Conservation (phyloP, 2,113 vertebrate species). For the Narcine bancroftii region DNA sequence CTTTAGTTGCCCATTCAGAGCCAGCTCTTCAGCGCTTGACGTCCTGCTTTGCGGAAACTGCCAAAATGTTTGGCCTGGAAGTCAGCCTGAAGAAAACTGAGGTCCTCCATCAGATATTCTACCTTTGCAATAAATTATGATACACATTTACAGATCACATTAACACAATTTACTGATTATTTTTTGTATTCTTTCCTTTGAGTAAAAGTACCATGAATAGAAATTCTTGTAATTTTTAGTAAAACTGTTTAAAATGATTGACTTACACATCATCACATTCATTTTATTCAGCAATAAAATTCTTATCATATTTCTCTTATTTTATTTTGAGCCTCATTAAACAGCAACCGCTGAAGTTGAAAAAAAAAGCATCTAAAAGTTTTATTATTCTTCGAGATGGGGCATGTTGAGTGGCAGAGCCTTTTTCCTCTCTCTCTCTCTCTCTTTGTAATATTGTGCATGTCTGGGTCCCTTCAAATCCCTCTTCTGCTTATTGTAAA, state of each 20-base stretch:
- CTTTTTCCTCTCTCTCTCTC: no score
- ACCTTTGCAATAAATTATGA: no score
- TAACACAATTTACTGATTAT: not conserved
- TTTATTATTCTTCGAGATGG: not conserved
- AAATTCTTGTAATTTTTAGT: not conserved
- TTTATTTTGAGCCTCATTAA: not conserved
- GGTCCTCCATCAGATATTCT: no score
- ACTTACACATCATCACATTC: not conserved
- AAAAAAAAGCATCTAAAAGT: not conserved
- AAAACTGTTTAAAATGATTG: not conserved
- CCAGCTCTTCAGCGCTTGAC: no score
- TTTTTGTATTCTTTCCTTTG: not conserved
- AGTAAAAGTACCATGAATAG: not conserved
- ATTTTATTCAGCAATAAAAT: not conserved
- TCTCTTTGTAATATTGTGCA: not conserved
- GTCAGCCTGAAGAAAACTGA: no score
- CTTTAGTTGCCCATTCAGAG: no score
- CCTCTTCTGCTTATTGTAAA: not conserved
- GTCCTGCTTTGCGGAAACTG: no score
- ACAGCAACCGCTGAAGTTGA: not conserved
- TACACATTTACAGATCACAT: no score
- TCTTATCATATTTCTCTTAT: not conserved
- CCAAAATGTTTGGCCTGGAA: no score
- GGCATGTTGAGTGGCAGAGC: not conserved
- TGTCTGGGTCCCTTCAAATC: not conserved